Evolutionary conservation across 1,140 invertebrate species (phyloP).

Genomic region (Laupala kohalensis): DNA sequence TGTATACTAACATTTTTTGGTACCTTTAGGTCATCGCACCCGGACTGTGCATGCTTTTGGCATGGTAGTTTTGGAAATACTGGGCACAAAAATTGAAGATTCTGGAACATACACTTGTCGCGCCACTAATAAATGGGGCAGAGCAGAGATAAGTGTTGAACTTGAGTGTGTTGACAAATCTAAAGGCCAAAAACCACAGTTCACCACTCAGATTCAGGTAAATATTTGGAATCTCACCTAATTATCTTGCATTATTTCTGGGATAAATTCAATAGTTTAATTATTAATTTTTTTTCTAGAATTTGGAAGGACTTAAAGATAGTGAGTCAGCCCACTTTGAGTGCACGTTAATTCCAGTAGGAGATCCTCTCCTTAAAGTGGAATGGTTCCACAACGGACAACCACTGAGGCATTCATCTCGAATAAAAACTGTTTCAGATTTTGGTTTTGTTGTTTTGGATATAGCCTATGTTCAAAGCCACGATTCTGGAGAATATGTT

Average conservation of each 20-base stretch:
- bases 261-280: not conserved
- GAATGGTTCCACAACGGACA: slow-evolving; percentile 93
- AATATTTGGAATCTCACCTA: not conserved
- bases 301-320: slow-evolving; percentile 72
- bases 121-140: slow-evolving; percentile 78
- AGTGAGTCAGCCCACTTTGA: slow-evolving; percentile 87
- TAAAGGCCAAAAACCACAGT: slow-evolving; percentile 73
- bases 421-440: slow-evolving; percentile 88
- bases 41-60: slow-evolving; percentile 88
- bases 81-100: slow-evolving; percentile 79
- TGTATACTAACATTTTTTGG: not conserved
- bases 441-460: slow-evolving; percentile 94
- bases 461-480: slow-evolving; percentile 83
- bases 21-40: slow-evolving; percentile 48
- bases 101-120: slow-evolving; percentile 74
- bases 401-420: slow-evolving; percentile 71
- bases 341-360: slow-evolving; percentile 80
- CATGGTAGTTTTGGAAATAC: slow-evolving; percentile 86
- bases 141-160: slow-evolving; percentile 70
- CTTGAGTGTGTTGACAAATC: slow-evolving; percentile 73
- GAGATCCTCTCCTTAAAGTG: slow-evolving; percentile 84
- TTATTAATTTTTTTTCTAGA: slow-evolving; percentile 32
- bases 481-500: slow-evolving; percentile 86
- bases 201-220: slow-evolving; percentile 64
- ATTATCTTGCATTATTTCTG: not conserved